Percentiles rank a stretch among this genome's conserved stretches.
phyloP scores from a whole-genome alignment of 2,888 invertebrate genomes.

The Quadroppia sp. region DNA sequence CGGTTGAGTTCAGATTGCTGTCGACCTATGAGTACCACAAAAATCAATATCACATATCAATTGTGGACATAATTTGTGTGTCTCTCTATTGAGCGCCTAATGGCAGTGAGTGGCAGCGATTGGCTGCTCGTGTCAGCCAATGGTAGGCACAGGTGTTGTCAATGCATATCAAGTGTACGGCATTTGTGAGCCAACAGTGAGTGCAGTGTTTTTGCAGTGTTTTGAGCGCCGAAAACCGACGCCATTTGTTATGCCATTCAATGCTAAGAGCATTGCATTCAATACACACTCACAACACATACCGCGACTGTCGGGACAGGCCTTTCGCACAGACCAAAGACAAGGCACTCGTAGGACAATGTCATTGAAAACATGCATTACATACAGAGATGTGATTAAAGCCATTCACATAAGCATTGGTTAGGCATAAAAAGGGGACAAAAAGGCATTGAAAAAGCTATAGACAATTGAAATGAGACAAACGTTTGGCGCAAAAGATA shows the following conservation, averaged over 20 bases:
- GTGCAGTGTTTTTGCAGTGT: no score
- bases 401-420: no score
- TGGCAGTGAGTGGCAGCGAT: neutral
- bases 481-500: conserved; percentile 23
- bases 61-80: neutral
- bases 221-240: conserved; percentile 26
- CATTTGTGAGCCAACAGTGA: conserved; percentile 6
- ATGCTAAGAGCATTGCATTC: neutral
- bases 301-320: neutral
- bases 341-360: neutral
- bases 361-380: neutral
- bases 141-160: conserved; percentile 5
- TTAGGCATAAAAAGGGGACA: neutral
- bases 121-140: neutral
- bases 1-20: neutral
- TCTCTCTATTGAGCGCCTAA: neutral
- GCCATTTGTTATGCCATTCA: conserved; percentile 3
- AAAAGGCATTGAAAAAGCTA: neutral
- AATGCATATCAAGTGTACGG: neutral
- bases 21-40: neutral
- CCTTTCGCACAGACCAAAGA: neutral
- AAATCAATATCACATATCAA: neutral
- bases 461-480: neutral
- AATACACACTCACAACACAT: neutral
- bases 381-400: no score